A percentile compares a stretch with the other conserved stretches of the same genome.
phyloP scores from a whole-genome alignment of 1,140 invertebrate genomes.

The Leptestheria dahalacensis region DNA sequence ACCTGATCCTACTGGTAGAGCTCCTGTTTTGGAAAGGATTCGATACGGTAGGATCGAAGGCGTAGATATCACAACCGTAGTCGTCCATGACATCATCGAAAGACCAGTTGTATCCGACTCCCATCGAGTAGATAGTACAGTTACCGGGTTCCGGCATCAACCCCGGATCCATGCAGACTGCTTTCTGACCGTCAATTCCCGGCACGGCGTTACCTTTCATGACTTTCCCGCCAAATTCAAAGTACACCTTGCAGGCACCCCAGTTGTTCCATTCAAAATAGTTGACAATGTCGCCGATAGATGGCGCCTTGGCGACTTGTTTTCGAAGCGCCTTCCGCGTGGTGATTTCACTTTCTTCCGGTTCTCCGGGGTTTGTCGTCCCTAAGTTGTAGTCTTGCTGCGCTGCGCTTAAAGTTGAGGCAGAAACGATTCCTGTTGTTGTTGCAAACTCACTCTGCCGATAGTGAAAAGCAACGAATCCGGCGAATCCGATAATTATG shows the following conservation, averaged over 20 bases:
- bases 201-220: neutral
- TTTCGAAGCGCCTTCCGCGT: neutral
- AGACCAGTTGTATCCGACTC: conserved; percentile 20
- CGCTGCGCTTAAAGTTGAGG: too few relatives aligned
- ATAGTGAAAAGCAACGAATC: too few relatives aligned
- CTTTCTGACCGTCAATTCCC: conserved; percentile 11
- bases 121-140: conserved; percentile 20
- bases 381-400: too few relatives aligned
- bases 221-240: conserved; percentile 7
- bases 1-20: neutral
- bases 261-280: conserved; percentile 3
- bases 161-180: conserved; percentile 17
- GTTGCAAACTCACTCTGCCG: too few relatives aligned
- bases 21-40: conserved; percentile 3
- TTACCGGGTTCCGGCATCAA: conserved; percentile 5
- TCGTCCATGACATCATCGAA: conserved; percentile 22
- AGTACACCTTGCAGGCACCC: neutral
- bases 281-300: neutral
- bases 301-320: neutral
- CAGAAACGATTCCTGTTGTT: too few relatives aligned
- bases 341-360: too few relatives aligned
- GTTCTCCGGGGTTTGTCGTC: too few relatives aligned
- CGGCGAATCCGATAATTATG: too few relatives aligned
- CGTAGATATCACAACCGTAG: conserved; percentile 22
- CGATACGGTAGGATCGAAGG: conserved; percentile 20